Evolutionary conservation across 2,888 invertebrate genomes (phyloP).

Genomic region (Macroteleia sp.): DNA sequence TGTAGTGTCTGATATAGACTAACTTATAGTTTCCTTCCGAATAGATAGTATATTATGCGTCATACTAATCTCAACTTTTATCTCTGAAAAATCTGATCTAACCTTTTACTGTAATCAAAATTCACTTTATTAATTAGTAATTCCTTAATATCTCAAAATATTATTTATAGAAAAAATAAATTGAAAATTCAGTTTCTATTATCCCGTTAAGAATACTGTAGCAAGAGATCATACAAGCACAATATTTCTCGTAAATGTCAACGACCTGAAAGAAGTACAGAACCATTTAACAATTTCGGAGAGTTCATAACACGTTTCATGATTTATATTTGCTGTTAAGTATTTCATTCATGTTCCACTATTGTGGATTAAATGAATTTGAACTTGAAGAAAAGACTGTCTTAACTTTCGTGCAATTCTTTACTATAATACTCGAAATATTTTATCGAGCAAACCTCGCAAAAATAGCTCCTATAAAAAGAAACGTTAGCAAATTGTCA

Average conservation of each 20-base stretch:
- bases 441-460: neutral
- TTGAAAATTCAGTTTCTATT: too few species aligned
- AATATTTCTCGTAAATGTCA: too few species aligned
- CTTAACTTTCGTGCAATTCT: neutral
- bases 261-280: too few species aligned
- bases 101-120: constrained; percentile 37
- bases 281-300: too few species aligned
- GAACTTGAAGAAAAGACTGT: neutral
- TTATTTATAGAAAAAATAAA: too few species aligned
- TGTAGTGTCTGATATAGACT: constrained; percentile 33
- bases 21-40: constrained; percentile 53
- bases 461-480: neutral
- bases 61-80: constrained; percentile 33
- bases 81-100: constrained; percentile 26
- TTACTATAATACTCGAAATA: neutral
- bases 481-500: neutral
- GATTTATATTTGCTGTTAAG: too few species aligned
- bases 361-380: too few species aligned
- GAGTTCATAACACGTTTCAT: too few species aligned
- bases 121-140: neutral
- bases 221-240: too few species aligned
- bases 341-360: too few species aligned
- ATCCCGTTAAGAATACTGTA: too few species aligned
- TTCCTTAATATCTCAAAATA: too few species aligned
- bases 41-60: constrained; percentile 25